A percentile compares a stretch with the other conserved stretches of the same genome.
These are phyloP conservation scores for Poeciliopsis turneri DNA, from an alignment of 2,797 vertebrate genomes.

Conservation along the genomic window DNA sequence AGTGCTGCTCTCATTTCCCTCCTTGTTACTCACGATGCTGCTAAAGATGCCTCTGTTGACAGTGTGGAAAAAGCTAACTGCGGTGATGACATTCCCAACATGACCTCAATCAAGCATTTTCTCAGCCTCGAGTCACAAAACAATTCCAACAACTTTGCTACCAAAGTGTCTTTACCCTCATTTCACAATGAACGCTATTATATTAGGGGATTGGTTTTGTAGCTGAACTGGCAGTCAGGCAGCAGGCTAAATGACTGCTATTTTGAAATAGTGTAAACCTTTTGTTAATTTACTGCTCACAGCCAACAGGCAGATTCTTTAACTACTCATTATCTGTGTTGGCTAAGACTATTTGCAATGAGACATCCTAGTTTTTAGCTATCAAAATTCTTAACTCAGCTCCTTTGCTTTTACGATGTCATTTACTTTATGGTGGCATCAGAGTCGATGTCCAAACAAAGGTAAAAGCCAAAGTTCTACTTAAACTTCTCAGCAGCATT, in stretches of 20 bases:
- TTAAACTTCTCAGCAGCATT: too few species aligned
- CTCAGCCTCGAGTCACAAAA: slow-evolving; percentile 55
- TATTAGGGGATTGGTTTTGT: slow-evolving; percentile 33
- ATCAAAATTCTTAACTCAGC: background rate
- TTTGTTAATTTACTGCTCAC: slow-evolving; percentile 41
- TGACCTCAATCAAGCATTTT: slow-evolving; percentile 72
- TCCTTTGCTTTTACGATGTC: background rate
- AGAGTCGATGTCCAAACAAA: slow-evolving; percentile 8
- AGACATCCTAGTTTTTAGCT: slow-evolving; percentile 18
- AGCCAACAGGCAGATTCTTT: slow-evolving; percentile 19
- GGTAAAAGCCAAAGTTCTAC: background rate
- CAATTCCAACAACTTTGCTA: slow-evolving; percentile 54
- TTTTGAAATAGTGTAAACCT: slow-evolving; percentile 29
- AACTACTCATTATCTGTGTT: slow-evolving; percentile 7
- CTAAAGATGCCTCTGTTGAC: slow-evolving; percentile 66
- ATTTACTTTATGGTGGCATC: slow-evolving; percentile 26
- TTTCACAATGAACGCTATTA: slow-evolving; percentile 65
- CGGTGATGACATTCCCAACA: slow-evolving; percentile 63
- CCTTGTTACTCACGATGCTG: slow-evolving; percentile 41
- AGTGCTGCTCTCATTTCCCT: slow-evolving; percentile 37
- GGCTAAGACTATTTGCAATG: slow-evolving; percentile 21
- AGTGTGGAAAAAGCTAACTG: slow-evolving; percentile 59
- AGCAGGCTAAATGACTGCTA: slow-evolving; percentile 7
- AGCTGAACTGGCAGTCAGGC: slow-evolving; percentile 15
- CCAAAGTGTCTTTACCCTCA: slow-evolving; percentile 54